Base-by-base conservation (phyloP, 2,888 invertebrate genomes). In the Graphium colonna region DNA sequence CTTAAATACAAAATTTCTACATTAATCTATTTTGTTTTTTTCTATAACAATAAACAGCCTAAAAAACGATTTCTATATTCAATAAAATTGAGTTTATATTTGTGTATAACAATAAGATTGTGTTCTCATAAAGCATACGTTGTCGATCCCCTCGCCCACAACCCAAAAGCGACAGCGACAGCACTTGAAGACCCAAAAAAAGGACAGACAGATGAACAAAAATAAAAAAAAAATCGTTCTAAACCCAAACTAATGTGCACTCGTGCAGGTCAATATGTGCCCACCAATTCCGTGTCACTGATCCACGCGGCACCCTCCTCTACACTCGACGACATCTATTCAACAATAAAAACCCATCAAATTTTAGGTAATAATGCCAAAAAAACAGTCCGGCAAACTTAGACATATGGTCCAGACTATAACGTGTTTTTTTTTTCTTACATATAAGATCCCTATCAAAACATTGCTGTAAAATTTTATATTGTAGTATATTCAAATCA, bases 231-330 rank as follows among this genome's bases (percentile, higher is more conserved):
- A 65, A 68, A 62, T 62, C 56, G 10, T 51, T 67, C 61, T 68
- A 72, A 73, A 75, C 74, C 74, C 58, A 64, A 70, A 63, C 57
- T 67, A 71, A 65, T 65, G 70, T 68, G 60, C 62, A 61, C 69
- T 50, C 60, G 62, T 62, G 59, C 73, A 66, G 62, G 55, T 78
- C 65, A 77, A 68, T 74, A 75, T 60, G 71, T 80, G 79, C 85
- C 73, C 78, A 87, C 84, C 84, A 88, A 64, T 81, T 88, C 87
- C 51, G 88, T 86, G 73, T 88, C 89, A 76, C 86, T 87, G 75
- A 79, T 84, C 86, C 89, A 87, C 57, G 85, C 81, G n/a, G 79
- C 79, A 40, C 75, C 79, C 21, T 80, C 83, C 71, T 88, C 87
- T 58, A 84, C 68, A 79, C 85, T 85, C 60, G 87, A 89, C 15